Base-by-base conservation (phyloP, 1,140 invertebrate genomes). In the Macrotrachela quadricornifera region DNA sequence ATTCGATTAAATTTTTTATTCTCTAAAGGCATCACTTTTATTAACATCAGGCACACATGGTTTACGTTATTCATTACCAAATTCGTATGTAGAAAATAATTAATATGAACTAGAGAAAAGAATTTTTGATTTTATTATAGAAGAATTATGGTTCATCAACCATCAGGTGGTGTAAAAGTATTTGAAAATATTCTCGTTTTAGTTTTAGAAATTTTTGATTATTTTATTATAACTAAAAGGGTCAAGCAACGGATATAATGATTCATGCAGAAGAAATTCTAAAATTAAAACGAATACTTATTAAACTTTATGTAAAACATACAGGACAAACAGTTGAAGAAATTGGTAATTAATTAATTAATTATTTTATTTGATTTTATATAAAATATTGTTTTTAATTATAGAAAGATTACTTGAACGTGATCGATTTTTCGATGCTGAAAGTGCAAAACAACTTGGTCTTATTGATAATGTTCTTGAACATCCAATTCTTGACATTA, bases 91-190 rank as follows among this genome's bases (percentile, higher is more conserved):
- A n/a, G n/a, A 30, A 8, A 4, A 30, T 4, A 4, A 4, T 30
- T 4, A 8, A 30, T 30, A 30, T 4, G 8, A 4, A 4, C 3
- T 4, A n/a, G n/a, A n/a, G 21, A 4, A 30, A 8, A 30, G 8
- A 30, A 30, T 4, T 30, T 30, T 4, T 8, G 2, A 30, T 30
- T 8, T 30, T 30, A 4, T 30, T 2, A 30, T 30, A 30, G 21
- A 8, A 30, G 92, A 56, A 90, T 99, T 45, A 99, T 99, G 92
- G 82, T 96, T 36, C 94, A 99, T 72, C 94, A 99, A 66, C 91
- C 91, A 1, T 90, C 85, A 48, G 92, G 94, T 40, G 83, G 85
- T 50, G 87, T 80, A 50, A 74, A 75, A 59, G 80, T 80, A 72
- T 52, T 57, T 62, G n/a, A n/a, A n/a, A n/a, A n/a, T n/a, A n/a